A percentile compares a stretch with the other conserved stretches of the same genome.
Evolutionary conservation across 2,888 invertebrate genomes (phyloP).

Genomic region (Aricia artaxerxes): DNA sequence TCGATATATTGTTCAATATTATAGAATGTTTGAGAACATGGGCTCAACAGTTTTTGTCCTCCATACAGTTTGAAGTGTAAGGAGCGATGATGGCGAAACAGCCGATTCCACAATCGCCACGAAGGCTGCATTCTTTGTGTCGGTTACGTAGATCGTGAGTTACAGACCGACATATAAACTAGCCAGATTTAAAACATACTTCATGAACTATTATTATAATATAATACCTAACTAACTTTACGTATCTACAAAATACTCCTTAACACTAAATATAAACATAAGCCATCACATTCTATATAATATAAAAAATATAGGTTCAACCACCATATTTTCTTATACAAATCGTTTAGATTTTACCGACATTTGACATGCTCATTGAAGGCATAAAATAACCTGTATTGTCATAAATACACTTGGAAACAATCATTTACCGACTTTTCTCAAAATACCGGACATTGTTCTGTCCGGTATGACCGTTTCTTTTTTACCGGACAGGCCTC

Average conservation of each 20-base stretch:
- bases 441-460: no score
- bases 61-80: not conserved
- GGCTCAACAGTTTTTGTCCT: not conserved
- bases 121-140: slow-evolving; percentile 15
- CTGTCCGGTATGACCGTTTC: no score
- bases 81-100: not conserved
- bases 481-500: no score
- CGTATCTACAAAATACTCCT: not conserved
- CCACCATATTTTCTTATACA: no score
- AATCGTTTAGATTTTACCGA: not conserved
- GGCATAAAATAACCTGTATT: no score
- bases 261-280: not conserved
- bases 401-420: no score
- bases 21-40: no score
- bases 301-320: no score
- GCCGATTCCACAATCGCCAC: not conserved
- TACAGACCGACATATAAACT: not conserved
- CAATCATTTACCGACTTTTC: no score
- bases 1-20: no score
- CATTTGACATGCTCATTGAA: no score
- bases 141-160: not conserved
- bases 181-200: not conserved
- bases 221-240: not conserved
- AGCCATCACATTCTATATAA: not conserved
- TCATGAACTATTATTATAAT: not conserved